Evolutionary conservation across 2,113 vertebrate genomes (phyloP).

Genomic region (Dasyprocta punctata): DNA sequence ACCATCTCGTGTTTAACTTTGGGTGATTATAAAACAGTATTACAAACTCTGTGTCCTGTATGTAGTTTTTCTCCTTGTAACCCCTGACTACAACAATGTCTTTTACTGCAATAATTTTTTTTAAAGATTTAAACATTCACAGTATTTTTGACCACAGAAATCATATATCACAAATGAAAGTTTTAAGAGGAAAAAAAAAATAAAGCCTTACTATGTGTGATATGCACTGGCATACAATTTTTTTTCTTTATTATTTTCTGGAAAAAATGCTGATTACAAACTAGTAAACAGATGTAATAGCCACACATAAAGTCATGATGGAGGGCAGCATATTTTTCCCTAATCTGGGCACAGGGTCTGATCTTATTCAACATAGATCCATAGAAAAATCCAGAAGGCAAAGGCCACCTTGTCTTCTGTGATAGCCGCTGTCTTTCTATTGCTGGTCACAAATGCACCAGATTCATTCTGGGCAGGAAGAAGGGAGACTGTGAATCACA

Average conservation of each 20-base stretch:
- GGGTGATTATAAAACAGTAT: no score
- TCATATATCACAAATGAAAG: background rate
- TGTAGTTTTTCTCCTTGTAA: no score
- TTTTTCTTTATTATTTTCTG: background rate
- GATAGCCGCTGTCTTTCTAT: background rate
- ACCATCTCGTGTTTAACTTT: no score
- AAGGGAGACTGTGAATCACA: background rate
- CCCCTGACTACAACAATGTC: no score
- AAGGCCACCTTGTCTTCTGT: background rate
- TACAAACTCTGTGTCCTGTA: no score
- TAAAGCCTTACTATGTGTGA: background rate
- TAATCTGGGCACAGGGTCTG: background rate
- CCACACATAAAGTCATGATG: background rate
- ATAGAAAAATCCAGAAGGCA: background rate
- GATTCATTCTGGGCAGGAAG: background rate
- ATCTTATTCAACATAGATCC: background rate
- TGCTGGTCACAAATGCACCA: background rate
- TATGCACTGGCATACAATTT: background rate
- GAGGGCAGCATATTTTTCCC: background rate
- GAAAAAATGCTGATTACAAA: constrained; percentile 16
- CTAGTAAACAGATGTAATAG: constrained; percentile 21
- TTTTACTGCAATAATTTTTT: background rate
- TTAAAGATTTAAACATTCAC: background rate
- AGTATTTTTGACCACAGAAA: background rate
- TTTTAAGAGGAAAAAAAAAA: background rate